phyloP scores from a whole-genome alignment of 2,113 vertebrate genomes.

The Serilophus lunatus region DNA sequence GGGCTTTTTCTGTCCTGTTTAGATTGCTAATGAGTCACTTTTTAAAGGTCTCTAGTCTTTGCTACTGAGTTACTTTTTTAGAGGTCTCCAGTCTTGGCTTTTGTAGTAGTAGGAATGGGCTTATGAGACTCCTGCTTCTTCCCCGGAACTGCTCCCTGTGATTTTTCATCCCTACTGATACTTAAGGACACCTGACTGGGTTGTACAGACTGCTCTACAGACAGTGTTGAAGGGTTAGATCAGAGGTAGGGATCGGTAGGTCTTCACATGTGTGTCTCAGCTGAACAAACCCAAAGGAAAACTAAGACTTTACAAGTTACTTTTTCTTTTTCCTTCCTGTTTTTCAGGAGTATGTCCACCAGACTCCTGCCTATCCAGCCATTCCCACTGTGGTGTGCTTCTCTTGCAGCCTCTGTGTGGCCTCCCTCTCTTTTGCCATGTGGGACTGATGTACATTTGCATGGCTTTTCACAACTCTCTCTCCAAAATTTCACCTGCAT shows the following conservation, averaged over 20 bases:
- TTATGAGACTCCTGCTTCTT: not conserved
- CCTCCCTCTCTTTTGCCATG: not conserved
- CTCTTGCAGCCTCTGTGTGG: not conserved
- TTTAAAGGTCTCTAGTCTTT: not conserved
- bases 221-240: accelerated
- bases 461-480: not conserved
- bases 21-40: not conserved
- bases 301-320: not conserved
- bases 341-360: not conserved
- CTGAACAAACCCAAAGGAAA: not conserved
- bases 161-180: not conserved
- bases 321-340: not conserved
- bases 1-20: not conserved
- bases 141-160: accelerated
- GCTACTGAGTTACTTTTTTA: not conserved
- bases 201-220: not conserved
- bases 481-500: not conserved
- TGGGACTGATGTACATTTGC: not conserved
- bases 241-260: not conserved
- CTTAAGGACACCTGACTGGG: not conserved
- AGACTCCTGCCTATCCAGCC: not conserved
- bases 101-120: not conserved
- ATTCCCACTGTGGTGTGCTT: not conserved
- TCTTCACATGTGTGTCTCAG: not conserved
- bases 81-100: not conserved